Percentiles rank a stretch among this genome's conserved stretches.
phyloP scores from a whole-genome alignment of 2,113 vertebrate genomes.

The Stigmatopora argus region DNA sequence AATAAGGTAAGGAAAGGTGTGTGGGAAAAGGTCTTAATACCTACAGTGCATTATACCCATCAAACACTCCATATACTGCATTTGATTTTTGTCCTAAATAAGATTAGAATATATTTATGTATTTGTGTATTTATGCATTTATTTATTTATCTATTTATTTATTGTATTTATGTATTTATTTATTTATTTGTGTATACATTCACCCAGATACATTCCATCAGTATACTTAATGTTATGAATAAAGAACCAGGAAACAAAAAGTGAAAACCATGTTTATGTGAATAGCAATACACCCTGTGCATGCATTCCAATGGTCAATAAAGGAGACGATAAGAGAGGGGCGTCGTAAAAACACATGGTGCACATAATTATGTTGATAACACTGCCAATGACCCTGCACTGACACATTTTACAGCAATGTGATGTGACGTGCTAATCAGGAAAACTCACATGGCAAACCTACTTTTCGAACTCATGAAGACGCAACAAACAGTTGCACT shows the following conservation, averaged over 20 bases:
- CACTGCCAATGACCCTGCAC: constrained; percentile 38
- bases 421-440: constrained; percentile 15
- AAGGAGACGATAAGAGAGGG: constrained; percentile 57
- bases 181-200: not conserved
- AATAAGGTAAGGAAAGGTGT: too few relatives aligned
- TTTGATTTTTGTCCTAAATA: too few relatives aligned
- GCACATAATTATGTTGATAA: constrained; percentile 39
- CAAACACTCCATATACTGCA: too few relatives aligned
- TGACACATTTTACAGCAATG: constrained; percentile 48
- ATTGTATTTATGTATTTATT: too few relatives aligned
- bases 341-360: constrained; percentile 52
- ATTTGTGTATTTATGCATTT: not conserved
- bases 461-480: not conserved
- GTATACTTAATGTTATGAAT: not conserved
- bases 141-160: not conserved
- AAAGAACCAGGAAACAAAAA: constrained; percentile 32
- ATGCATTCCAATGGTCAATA: constrained; percentile 62
- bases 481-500: not conserved
- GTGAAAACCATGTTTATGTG: constrained; percentile 47
- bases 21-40: too few relatives aligned
- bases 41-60: too few relatives aligned
- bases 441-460: constrained; percentile 20
- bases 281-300: constrained; percentile 19
- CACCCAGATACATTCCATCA: not conserved
- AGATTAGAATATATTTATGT: not conserved